Evolutionary conservation across 2,888 invertebrate species (phyloP), one percentile per base, ranked within the genome.

Genomic region (Boloria selene): DNA sequence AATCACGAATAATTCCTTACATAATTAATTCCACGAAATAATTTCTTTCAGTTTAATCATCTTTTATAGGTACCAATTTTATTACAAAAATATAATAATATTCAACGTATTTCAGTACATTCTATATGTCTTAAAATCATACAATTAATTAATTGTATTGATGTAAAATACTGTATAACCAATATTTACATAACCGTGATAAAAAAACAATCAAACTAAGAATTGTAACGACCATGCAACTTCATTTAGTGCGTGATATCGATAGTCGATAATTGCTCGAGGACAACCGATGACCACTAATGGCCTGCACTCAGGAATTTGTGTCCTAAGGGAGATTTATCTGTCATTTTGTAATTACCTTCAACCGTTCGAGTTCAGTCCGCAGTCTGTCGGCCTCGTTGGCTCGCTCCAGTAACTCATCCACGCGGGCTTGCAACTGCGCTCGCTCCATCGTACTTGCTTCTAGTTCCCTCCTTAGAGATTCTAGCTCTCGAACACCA

Each of bases 311-410:
- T 18, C 17, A 55, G 47, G 26, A 26, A 26, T 58, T 47, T 26
- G 26, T 58, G 45, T 14, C 58, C 22, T 45, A n/a, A 42, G 55
- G 44, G 58, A 22, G 58, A 17, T 31, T 49, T 59, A 49, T 59
- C 10, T 38, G 51, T 38, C n/a, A 44, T 61, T 51, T n/a, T 10
- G 61, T 31, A 14, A 51, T 78, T 77, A 96, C 95, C 94, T 96
- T 96, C 75, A 96, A 85, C 74, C 94, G 93, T 50, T 94, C 93
- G 74, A 96, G 93, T 85, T 96, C 96, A 65, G 93, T 93, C 74
- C 95, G 93, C 64, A 96, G 88, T 73, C 93, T 90, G 70, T 94
- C 94, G 67, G 96, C 93, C 80, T 96, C 96, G 61, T 93, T 93
- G 69, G 94, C 94, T 75, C 94, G 93, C 76, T 94, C 94, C 77